Evolutionary conservation across 2,113 vertebrate species (phyloP), one percentile per base, ranked within the genome.

Genomic region (Myiopsitta monachus): DNA sequence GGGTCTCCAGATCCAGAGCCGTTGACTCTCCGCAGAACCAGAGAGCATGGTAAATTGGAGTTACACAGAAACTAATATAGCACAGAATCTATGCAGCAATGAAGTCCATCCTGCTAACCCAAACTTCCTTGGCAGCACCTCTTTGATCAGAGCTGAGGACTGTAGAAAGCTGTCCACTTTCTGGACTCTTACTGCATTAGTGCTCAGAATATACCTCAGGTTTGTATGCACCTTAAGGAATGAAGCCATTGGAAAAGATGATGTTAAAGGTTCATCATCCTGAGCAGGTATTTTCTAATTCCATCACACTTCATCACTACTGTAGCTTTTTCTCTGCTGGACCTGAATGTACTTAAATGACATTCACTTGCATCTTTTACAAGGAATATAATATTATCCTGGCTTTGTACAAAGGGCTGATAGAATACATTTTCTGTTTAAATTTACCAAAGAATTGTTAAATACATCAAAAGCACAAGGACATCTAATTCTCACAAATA

Each of bases 31-130:
- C 38, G 7, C 13, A 47, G 67, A 59, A 11, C 15, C 49, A 41
- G 27, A 55, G 18, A 66, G 14, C 72, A 11, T 6, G 13, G 49
- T 23, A 81, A 44, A 9, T 0, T 16, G 13, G 27, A 63, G 46
- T 10, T 44, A 5, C 0, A 0, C 9, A 51, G 36, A 7, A 38
- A 12, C 39, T 23, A 14, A 1, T 8, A 7, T 5, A 47, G 39
- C 27, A 15, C 41, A 41, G 38, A 13, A 4, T 5, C 63, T 38
- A 5, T 14, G 61, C 72, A 59, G 30, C 31, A 7, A 3, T 21
- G 44, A 44, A 44, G 15, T 23, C 44, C 59, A 11, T 7, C 46
- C 51, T 33, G 52, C 44, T 67, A 70, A 31, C 63, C 36, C 67
- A 36, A 11, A 39, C 14, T 18, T 16, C 41, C 59, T 77, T 57